Conservation (phyloP, 2,888 invertebrate species). For the Zhuqinia jingwanae region DNA sequence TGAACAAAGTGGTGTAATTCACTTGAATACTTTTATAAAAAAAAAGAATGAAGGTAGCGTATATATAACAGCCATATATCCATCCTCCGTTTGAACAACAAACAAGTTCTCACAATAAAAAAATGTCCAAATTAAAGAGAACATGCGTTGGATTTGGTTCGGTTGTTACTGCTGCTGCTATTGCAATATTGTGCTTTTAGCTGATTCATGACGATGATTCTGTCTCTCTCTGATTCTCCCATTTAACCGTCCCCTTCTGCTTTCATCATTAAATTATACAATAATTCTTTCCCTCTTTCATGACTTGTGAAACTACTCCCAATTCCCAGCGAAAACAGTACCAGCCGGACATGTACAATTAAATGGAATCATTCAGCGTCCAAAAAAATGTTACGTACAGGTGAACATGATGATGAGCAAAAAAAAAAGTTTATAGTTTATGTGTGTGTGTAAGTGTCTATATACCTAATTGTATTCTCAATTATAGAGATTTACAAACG, state of each 20-base stretch:
- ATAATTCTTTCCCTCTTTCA: not conserved
- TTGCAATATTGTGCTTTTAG: too few species aligned
- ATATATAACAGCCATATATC: not conserved
- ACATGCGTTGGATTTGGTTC: conserved; percentile 5
- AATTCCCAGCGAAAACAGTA: too few species aligned
- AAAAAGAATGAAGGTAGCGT: not conserved
- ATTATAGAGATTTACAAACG: conserved; percentile 22
- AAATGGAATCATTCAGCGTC: conserved; percentile 10
- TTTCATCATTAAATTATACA: too few species aligned
- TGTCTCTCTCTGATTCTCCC: not conserved
- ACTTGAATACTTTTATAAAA: not conserved
- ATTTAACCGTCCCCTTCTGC: not conserved
- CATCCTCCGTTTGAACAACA: not conserved
- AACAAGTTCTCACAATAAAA: conserved; percentile 44
- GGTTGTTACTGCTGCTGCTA: not conserved
- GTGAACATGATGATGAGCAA: not conserved
- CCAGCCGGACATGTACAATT: conserved; percentile 23
- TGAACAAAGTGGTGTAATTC: conserved; percentile 2
- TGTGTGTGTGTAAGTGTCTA: too few species aligned
- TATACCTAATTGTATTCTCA: conserved; percentile 8
- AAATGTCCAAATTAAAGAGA: conserved; percentile 10
- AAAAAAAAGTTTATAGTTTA: not conserved
- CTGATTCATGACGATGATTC: too few species aligned
- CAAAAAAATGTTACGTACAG: not conserved
- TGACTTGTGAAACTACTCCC: not conserved